phyloP scores from a whole-genome alignment of 1,140 invertebrate genomes.

The Himalopsyche phryganea region DNA sequence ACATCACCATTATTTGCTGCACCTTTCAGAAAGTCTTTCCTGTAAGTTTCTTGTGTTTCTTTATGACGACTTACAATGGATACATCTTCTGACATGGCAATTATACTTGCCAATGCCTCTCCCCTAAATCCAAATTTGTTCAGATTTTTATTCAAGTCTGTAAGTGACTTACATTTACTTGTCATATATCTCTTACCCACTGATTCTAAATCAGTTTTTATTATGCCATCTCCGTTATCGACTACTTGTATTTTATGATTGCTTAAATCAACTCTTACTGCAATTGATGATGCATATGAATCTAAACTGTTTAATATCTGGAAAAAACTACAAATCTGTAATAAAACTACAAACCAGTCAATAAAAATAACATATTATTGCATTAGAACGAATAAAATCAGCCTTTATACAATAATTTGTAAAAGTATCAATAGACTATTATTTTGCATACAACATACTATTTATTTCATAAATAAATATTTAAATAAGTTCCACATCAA shows the following conservation, averaged over 20 bases:
- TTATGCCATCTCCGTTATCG: conserved; percentile 59
- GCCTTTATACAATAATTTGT: too few relatives aligned
- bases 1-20: conserved; percentile 26
- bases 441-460: too few relatives aligned
- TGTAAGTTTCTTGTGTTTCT: conserved; percentile 41
- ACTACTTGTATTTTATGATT: conserved; percentile 57
- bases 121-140: conserved; percentile 57
- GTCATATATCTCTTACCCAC: conserved; percentile 56
- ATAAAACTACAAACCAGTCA: too few relatives aligned
- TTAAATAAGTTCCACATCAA: neutral
- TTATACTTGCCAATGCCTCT: conserved; percentile 59
- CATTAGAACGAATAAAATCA: too few relatives aligned
- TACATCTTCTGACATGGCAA: conserved; percentile 47
- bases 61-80: conserved; percentile 48
- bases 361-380: too few relatives aligned
- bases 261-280: conserved; percentile 53
- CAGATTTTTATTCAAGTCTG: conserved; percentile 48
- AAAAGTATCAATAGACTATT: too few relatives aligned
- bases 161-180: conserved; percentile 55
- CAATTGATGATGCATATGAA: conserved; percentile 55
- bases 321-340: too few relatives aligned
- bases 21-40: conserved; percentile 46
- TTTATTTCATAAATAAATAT: conserved; percentile 2
- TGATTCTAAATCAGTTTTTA: conserved; percentile 44
- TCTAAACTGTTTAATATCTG: conserved; percentile 58